Evolutionary conservation across 2,797 vertebrate species (phyloP).

Genomic region (Lacerta viridis): DNA sequence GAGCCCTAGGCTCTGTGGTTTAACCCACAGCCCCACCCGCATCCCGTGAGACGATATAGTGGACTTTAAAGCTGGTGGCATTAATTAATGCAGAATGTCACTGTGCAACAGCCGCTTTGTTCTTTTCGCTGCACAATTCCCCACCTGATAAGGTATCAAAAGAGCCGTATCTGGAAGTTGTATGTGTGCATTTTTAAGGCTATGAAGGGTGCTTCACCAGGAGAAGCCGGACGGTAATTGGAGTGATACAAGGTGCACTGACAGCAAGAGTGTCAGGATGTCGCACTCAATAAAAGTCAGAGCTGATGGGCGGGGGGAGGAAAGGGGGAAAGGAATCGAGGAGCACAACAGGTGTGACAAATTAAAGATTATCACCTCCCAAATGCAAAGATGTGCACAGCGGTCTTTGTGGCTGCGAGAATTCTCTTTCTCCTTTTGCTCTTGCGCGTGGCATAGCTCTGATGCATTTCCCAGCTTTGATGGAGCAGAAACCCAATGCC

Average conservation of each 20-base stretch:
- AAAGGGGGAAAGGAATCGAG: conserved; percentile 21
- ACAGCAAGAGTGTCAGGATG: background rate
- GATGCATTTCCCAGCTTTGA: conserved; percentile 36
- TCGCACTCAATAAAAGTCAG: conserved; percentile 26
- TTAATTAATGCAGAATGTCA: conserved; percentile 7
- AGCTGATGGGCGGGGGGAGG: background rate
- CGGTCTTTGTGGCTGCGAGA: conserved; percentile 34
- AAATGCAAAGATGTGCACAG: background rate
- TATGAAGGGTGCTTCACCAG: conserved; percentile 32
- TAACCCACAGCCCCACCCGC: too few species aligned
- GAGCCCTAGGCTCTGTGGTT: too few species aligned
- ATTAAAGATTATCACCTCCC: conserved; percentile 59
- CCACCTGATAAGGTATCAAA: background rate
- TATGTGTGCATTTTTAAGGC: conserved; percentile 7
- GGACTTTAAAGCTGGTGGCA: background rate
- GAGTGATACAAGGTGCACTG: conserved; percentile 26
- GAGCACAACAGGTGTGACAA: conserved; percentile 64
- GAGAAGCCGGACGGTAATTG: conserved; percentile 31
- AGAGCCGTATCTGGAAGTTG: background rate
- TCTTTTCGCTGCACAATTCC: background rate
- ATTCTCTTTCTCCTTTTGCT: conserved; percentile 3
- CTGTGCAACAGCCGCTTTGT: background rate
- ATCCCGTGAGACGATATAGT: background rate
- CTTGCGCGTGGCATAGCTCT: conserved; percentile 12
- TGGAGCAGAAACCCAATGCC: conserved; percentile 33